Percentiles rank a stretch among this genome's conserved stretches.
phyloP scores from a whole-genome alignment of 2,888 invertebrate genomes.

The Actias luna region DNA sequence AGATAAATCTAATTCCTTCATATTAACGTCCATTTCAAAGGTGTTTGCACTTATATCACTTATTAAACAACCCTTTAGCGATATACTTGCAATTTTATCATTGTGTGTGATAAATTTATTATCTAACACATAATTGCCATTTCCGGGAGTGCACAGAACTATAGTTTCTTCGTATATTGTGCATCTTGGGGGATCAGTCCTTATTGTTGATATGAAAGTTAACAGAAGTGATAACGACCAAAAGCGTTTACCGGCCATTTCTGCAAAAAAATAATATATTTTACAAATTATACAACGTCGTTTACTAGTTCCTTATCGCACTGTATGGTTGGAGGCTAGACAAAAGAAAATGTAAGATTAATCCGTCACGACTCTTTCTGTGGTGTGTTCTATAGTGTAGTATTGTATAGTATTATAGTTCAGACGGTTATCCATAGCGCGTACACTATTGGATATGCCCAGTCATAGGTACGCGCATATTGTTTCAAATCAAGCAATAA shows the following conservation, averaged over 20 bases:
- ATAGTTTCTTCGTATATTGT: conserved; percentile 24
- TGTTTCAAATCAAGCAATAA: too few species aligned
- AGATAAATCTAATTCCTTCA: conserved; percentile 38
- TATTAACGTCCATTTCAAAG: conserved; percentile 32
- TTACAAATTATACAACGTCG: too few species aligned
- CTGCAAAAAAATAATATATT: neutral
- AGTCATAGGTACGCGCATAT: too few species aligned
- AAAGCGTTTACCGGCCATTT: neutral
- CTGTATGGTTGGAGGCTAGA: too few species aligned
- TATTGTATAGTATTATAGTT: too few species aligned
- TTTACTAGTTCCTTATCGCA: too few species aligned
- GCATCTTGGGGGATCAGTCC: conserved; percentile 36
- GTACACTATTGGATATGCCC: too few species aligned
- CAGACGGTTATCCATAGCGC: too few species aligned
- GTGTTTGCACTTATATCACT: conserved; percentile 34
- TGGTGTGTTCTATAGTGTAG: too few species aligned
- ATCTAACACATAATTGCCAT: conserved; percentile 36
- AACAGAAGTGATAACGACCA: neutral
- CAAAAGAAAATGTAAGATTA: too few species aligned
- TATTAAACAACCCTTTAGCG: conserved; percentile 41
- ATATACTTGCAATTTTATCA: conserved; percentile 36
- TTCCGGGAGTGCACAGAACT: conserved; percentile 32
- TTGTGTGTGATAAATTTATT: conserved; percentile 46
- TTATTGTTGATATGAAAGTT: conserved; percentile 19
- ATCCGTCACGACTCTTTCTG: too few species aligned